Percentiles rank a stretch among this genome's conserved stretches.
Evolutionary conservation across 2,113 vertebrate genomes (phyloP).

Genomic region (Thunnus maccoyii): DNA sequence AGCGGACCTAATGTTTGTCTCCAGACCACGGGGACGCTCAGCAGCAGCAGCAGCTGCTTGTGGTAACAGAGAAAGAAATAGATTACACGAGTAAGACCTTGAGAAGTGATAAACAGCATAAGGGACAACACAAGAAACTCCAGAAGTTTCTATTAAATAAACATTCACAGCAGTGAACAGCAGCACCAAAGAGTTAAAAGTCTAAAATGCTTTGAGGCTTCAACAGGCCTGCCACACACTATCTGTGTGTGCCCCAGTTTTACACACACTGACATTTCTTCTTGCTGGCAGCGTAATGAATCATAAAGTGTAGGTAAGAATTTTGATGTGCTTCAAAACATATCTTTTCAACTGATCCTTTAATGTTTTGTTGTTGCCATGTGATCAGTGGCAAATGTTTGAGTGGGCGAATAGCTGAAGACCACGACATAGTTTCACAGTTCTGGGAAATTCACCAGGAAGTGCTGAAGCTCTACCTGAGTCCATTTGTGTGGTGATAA

Average conservation of each 20-base stretch:
- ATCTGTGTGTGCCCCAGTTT: slow-evolving; percentile 21
- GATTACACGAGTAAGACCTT: slow-evolving; percentile 10
- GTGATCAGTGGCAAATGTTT: slow-evolving; percentile 1
- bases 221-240: slow-evolving; percentile 1
- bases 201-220: not conserved
- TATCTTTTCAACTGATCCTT: not conserved
- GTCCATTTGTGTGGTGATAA: slow-evolving; percentile 3
- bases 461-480: not conserved
- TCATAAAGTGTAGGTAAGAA: slow-evolving; percentile 1
- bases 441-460: slow-evolving; percentile 18
- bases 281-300: slow-evolving; percentile 8
- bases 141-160: not conserved
- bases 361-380: not conserved
- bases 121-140: not conserved
- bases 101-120: not conserved
- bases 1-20: slow-evolving; percentile 55
- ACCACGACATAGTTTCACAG: not conserved
- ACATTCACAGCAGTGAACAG: not conserved
- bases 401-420: not conserved
- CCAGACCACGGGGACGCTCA: slow-evolving; percentile 18
- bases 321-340: slow-evolving; percentile 6
- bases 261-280: slow-evolving; percentile 18
- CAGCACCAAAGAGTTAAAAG: not conserved
- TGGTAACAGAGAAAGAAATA: slow-evolving; percentile 24
- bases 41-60: slow-evolving; percentile 43